These are phyloP conservation scores for Philopotamus ludificatus DNA, from an alignment of 1,140 invertebrate species.

Conservation along the genomic window DNA sequence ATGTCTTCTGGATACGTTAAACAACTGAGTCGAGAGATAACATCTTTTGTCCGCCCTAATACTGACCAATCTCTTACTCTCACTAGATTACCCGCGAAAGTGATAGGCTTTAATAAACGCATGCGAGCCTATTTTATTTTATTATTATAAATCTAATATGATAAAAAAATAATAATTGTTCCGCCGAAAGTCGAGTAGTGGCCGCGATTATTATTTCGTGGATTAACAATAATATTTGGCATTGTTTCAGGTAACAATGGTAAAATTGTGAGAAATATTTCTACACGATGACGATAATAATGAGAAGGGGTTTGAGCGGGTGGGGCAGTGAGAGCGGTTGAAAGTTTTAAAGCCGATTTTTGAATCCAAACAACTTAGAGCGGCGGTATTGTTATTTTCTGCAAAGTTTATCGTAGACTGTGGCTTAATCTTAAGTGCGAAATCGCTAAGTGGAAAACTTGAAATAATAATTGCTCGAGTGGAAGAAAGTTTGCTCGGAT, in stretches of 20 bases:
- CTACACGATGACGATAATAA: slow-evolving; percentile 17
- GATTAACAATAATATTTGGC: no score
- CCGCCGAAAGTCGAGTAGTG: no score
- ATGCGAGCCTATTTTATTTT: no score
- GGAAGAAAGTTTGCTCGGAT: slow-evolving; percentile 15
- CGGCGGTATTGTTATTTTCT: slow-evolving; percentile 32
- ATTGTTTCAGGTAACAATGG: slow-evolving; percentile 1
- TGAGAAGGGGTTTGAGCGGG: slow-evolving; percentile 2
- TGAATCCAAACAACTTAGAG: slow-evolving; percentile 28
- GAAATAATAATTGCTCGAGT: slow-evolving; percentile 37
- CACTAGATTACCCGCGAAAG: no score
- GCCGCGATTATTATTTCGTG: background rate
- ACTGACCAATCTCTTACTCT: no score
- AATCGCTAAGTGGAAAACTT: slow-evolving; percentile 29
- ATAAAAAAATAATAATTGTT: no score
- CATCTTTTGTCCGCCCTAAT: no score
- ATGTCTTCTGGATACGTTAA: no score
- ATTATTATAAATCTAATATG: no score
- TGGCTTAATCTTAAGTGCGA: slow-evolving; percentile 37
- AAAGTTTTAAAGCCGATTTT: slow-evolving; percentile 37
- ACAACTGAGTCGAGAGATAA: no score
- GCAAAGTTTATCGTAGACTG: slow-evolving; percentile 30
- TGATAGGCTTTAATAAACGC: no score
- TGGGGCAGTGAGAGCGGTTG: no score
- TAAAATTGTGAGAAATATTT: background rate